Base-by-base conservation (phyloP, 2,888 invertebrate species). In the Apamea epomidion region DNA sequence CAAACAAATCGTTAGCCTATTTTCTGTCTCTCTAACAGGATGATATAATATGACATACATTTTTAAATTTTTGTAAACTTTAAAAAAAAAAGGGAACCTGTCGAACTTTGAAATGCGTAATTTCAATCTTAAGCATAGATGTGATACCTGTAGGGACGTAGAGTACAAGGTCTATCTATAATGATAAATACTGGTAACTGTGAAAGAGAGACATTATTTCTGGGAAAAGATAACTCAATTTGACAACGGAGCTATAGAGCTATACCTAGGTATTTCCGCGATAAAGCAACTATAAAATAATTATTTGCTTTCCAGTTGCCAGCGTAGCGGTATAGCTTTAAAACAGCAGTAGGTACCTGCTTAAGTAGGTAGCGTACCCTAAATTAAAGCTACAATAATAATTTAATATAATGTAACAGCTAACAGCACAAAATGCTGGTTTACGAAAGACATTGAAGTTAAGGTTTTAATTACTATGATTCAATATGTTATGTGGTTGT, bases 391-490 rank as follows among this genome's bases (percentile, higher is more conserved):
- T 80, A 42, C 7, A 32, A 32, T 32, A 32, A 32, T 32, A 2
- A 32, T 32, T 32, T 32, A 32, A 32, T 32, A 32, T 2, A 32
- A 37, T 37, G 42, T 65, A 82, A 70, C 21, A 76, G 60, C 71
- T 51, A 78, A 54, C 32, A 73, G 54, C 78, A 54, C 76, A 76
- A 76, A 60, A 69, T 78, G 73, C 68, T 48, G 67, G 60, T 81
- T 85, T 89, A 62, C 89, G 82, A 89, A 88, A 89, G 64, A 74
- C 68, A 75, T 74, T 79, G 69, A 77, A 69, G 80, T 73, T 67
- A 77, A 84, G 48, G 64, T 64, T 85, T 87, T 83, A 90, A 84
- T 90, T 84, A 88, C 85, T 73, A 81, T 87, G 90, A 83, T 90
- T 77, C 80, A 86, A 86, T 84, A 82, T 79, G 79, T 67, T 80